Evolutionary conservation across 2,797 vertebrate species (phyloP), one percentile per base, ranked within the genome.

Genomic region (Danio kyathit): DNA sequence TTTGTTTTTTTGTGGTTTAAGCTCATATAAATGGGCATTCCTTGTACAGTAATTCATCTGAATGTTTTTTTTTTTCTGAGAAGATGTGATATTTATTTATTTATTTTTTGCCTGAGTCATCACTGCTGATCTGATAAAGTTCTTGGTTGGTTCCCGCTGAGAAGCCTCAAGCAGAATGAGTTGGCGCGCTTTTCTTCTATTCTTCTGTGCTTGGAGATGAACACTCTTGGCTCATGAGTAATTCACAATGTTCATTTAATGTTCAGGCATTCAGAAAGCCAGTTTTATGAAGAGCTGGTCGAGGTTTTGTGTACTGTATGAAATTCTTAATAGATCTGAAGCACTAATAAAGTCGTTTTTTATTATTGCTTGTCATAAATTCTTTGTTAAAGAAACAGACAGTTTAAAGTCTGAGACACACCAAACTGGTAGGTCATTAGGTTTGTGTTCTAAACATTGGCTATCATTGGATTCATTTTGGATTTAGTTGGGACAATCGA

Each of bases 131-230:
- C 48, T 51, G 46, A 64, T 76, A 51, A 60, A 79, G 44, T 41
- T 60, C 11, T 60, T 60, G 16, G 17, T 70, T 16, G 54, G 48
- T 51, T 61, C 38, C 66, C 6, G 46, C 65, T 73, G 66, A 66
- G 60, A 75, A 40, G 67, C 41, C 66, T 79, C 56, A 51, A 49
- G 64, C 76, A n/a, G n/a, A 76, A 65, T 51, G 44, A 79, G 51
- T 49, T 49, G 17, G 9, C 4, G 0, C 2, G 4, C 57, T 66
- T 66, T 56, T 76, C 11, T 65, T 56, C 48, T 17, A 13, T 60
- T 60, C 8, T 74, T 17, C 72, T 63, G 14, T 13, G 17, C 57
- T 75, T 19, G 5, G 13, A 56, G 9, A 44, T 73, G 71, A 73
- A 54, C 17, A 10, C 70, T 73, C 54, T 73, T 57, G 17, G 54